Base-by-base conservation (phyloP, 2,113 vertebrate species). In the Puntigrus tetrazona region DNA sequence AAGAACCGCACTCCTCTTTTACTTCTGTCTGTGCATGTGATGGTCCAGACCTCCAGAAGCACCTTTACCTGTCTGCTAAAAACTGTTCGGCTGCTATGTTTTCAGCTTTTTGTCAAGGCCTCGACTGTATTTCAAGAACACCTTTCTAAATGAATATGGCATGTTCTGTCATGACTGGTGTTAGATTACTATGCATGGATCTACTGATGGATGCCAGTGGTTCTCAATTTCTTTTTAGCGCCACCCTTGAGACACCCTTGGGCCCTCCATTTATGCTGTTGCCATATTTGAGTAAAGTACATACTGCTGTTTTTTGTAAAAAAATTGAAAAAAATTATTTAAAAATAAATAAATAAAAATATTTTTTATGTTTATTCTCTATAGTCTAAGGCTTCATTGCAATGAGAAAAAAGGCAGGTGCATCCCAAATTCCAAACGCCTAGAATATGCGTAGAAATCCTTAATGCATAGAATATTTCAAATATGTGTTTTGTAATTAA, bases 21-120 rank as follows among this genome's bases (percentile, higher is more conserved):
- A 43, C 75, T 83, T 47, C 43, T 75, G 74, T 73, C 78, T 86
- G 43, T 88, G 87, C 87, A 88, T 88, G 87, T 77, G 81, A 83
- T 52, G 75, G 77, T 69, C 69, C 67, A 78, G 81, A 85, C 43
- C 16, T 27, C 45, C 20, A 25, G 47, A 59, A 52, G 65, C 69
- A 69, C 57, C 72, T 43, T 78, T 27, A 50, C 72, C 57, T 75
- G 69, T 83, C 84, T 78, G 67, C 69, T 81, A 75, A 55, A 88
- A 81, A 70, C 59, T 5, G 43, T 34, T 61, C 70, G 70, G 38
- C 67, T 87, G 75, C 38, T 57, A 18, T 80, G 78, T 79, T 65
- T 59, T 27, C 20, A 80, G 14, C 50, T 36, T 18, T 52, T 72
- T 57, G 50, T 83, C 67, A 77, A 75, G 20, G 78, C 78, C 59